A percentile compares a stretch with the other conserved stretches of the same genome.
Evolutionary conservation across 2,888 invertebrate genomes (phyloP).

Genomic region (Falcaria lacertinaria): DNA sequence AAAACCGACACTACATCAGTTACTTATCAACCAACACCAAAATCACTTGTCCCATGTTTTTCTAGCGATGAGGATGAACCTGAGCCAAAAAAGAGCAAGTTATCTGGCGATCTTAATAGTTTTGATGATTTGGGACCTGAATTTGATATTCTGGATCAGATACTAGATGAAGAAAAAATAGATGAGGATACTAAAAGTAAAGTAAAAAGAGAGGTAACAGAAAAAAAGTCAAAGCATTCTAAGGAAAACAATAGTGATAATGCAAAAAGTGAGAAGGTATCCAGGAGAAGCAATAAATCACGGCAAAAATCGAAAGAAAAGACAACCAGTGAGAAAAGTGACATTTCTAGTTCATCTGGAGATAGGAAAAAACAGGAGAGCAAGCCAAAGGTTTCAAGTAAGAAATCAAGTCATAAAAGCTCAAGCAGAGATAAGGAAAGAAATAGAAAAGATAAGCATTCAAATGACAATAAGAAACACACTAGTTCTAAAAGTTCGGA

Average conservation of each 20-base stretch:
- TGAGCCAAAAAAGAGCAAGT: conserved; percentile 53
- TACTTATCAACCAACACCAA: conserved; percentile 70
- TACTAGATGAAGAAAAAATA: conserved; percentile 67
- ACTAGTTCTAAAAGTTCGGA: conserved; percentile 35
- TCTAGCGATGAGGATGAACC: conserved; percentile 76
- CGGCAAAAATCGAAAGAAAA: conserved; percentile 31
- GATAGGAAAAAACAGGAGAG: conserved; percentile 37
- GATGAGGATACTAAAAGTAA: conserved; percentile 13
- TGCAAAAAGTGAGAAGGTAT: conserved; percentile 19
- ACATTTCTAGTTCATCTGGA: conserved; percentile 18
- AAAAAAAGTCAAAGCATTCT: conserved; percentile 3
- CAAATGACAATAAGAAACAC: conserved; percentile 38
- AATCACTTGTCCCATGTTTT: conserved; percentile 65
- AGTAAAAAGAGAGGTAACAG: conserved; percentile 5
- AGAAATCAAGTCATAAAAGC: conserved; percentile 53
- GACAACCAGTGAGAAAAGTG: conserved; percentile 30
- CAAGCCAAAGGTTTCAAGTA: conserved; percentile 37
- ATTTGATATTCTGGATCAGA: conserved; percentile 75
- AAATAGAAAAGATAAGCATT: conserved; percentile 41
- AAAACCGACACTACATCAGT: conserved; percentile 45
- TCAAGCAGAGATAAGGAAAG: conserved; percentile 46
- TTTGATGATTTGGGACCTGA: conserved; percentile 71
- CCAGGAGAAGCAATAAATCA: conserved; percentile 23
- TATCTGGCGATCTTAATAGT: conserved; percentile 60
- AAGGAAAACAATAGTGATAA: conserved; percentile 23